A percentile compares a stretch with the other conserved stretches of the same genome.
Evolutionary conservation across 2,888 invertebrate genomes (phyloP).

Genomic region (Stenodema calcarata): DNA sequence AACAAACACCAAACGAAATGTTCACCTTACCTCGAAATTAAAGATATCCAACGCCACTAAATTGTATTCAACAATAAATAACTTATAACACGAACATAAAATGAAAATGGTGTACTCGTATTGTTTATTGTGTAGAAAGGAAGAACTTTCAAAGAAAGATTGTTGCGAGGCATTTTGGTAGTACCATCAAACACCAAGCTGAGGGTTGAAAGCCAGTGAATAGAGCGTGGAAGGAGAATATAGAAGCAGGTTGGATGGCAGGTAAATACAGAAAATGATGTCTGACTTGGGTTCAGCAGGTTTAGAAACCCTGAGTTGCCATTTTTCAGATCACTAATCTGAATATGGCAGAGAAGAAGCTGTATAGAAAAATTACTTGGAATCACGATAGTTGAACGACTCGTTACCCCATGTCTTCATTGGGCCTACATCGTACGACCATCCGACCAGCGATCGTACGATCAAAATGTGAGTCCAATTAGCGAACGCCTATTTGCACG

Average conservation of each 20-base stretch:
- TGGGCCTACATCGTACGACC: too few relatives aligned
- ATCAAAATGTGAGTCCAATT: too few relatives aligned
- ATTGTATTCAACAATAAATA: not conserved
- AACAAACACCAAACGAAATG: not conserved
- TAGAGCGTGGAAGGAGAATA: not conserved
- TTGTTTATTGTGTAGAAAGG: not conserved
- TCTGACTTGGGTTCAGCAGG: not conserved
- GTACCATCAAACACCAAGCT: constrained; percentile 1
- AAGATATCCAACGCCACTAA: not conserved
- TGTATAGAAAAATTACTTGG: too few relatives aligned
- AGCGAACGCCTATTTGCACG: too few relatives aligned
- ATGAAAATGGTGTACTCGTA: not conserved
- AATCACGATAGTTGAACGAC: too few relatives aligned
- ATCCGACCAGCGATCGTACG: too few relatives aligned
- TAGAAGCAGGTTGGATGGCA: not conserved
- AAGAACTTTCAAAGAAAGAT: not conserved
- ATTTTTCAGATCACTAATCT: too few relatives aligned
- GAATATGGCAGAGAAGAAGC: too few relatives aligned
- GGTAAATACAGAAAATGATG: not conserved
- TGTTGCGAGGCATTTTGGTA: not conserved
- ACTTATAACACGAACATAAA: not conserved
- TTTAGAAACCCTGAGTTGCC: too few relatives aligned
- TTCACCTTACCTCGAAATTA: not conserved
- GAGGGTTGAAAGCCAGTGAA: not conserved
- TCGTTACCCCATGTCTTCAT: too few relatives aligned